Base-by-base conservation (phyloP, 2,888 invertebrate genomes). In the Drosophila flavopinicola region DNA sequence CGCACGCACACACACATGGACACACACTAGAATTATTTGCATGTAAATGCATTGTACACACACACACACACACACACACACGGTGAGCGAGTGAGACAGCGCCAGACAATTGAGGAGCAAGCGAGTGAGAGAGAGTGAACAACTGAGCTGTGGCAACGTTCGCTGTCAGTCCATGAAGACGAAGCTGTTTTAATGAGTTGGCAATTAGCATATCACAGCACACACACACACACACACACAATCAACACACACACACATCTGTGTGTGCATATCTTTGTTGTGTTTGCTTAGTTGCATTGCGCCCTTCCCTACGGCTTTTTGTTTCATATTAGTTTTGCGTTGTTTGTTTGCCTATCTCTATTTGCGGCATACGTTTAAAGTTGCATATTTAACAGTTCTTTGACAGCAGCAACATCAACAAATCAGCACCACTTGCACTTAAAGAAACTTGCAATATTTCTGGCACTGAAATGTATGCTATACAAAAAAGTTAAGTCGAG, bases 101-200 rank as follows among this genome's bases (percentile, higher is more conserved):
- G 25, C 35, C 15, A 33, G 27, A 24, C 17, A 45, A 53, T 39
- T 29, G 42, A 15, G 47, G n/a, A 30, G 20, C 24, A 33, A 39
- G 52, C 6, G 30, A 39, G n/a, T n/a, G n/a, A n/a, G n/a, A n/a
- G n/a, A n/a, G n/a, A n/a, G n/a, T n/a, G n/a, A n/a, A n/a, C n/a
- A 45, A 15, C 13, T 11, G 10, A 41, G 45, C 54, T 52, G 47
- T 54, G 47, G 52, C 48, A 70, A 54, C 59, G 49, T 54, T 66
- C 63, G 75, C 61, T 57, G 67, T 67, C 60, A 61, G 72, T 68
- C 63, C 61, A 84, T 63, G 82, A 80, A 86, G 77, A 85, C 82
- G 71, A 68, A 85, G 75, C 80, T 71, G 83, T 80, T 87, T 80
- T 80, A 80, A 80, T 80, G 87, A 80, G 80, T 80, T 85, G 68